A percentile compares a stretch with the other conserved stretches of the same genome.
These are phyloP conservation scores for Chrysolina haemoptera DNA, from an alignment of 2,888 invertebrate species.

Conservation along the genomic window DNA sequence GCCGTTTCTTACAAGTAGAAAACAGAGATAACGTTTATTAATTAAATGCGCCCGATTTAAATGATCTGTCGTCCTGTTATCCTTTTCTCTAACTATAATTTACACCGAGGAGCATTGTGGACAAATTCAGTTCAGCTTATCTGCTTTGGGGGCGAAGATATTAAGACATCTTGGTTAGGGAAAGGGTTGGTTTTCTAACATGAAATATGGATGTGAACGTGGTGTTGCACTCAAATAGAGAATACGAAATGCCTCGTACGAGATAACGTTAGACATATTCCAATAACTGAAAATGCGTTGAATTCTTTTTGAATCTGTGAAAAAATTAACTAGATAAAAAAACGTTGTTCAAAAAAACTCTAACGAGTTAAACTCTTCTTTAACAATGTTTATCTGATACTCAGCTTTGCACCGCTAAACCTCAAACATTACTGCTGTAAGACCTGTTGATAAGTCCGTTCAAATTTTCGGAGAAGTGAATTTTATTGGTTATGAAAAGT, in stretches of 20 bases:
- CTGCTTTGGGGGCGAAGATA: constrained; percentile 29
- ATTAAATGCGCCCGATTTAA: constrained; percentile 44
- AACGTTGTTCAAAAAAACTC: too few relatives aligned
- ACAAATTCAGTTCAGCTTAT: constrained; percentile 38
- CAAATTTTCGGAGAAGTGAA: too few relatives aligned
- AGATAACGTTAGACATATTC: background rate
- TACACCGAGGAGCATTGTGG: constrained; percentile 30
- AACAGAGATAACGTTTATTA: constrained; percentile 51
- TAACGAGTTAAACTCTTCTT: too few relatives aligned
- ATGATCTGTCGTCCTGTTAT: constrained; percentile 38
- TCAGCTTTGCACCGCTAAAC: too few relatives aligned
- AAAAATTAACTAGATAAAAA: too few relatives aligned
- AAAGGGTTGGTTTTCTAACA: constrained; percentile 15
- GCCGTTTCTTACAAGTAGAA: constrained; percentile 53
- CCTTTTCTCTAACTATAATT: constrained; percentile 40
- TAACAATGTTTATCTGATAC: too few relatives aligned
- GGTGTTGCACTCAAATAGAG: background rate
- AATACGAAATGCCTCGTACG: background rate
- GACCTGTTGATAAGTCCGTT: too few relatives aligned
- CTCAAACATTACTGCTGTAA: too few relatives aligned
- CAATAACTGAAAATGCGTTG: background rate
- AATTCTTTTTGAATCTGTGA: background rate
- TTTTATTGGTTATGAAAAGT: too few relatives aligned
- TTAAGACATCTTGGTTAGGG: constrained; percentile 30
- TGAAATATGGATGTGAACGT: constrained; percentile 3